Evolutionary conservation across 1,140 invertebrate species (phyloP).

Genomic region (Andrena cerasifolii): DNA sequence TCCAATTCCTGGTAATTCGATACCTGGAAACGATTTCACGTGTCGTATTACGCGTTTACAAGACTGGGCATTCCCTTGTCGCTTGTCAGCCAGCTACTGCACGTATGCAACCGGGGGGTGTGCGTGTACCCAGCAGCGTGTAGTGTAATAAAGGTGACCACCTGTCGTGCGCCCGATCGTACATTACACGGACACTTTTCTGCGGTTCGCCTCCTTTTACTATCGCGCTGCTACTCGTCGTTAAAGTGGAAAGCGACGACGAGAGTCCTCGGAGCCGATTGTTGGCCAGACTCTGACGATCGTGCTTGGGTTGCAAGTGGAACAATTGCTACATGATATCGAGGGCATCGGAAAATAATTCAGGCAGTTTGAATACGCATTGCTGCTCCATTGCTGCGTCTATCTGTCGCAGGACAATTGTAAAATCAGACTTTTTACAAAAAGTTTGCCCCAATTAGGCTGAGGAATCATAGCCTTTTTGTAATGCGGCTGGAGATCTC

Average conservation of each 20-base stretch:
- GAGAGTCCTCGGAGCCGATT: not conserved
- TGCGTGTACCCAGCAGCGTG: slow-evolving; percentile 3
- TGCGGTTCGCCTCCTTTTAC: slow-evolving; percentile 6
- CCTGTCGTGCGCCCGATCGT: slow-evolving; percentile 28
- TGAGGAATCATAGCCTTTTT: too few species aligned
- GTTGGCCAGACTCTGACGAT: not conserved
- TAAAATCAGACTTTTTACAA: too few species aligned
- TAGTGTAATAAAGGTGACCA: slow-evolving; percentile 35
- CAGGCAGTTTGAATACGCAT: too few species aligned
- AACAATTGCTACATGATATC: not conserved
- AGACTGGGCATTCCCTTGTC: slow-evolving; percentile 21
- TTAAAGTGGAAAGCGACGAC: not conserved
- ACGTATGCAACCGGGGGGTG: not conserved
- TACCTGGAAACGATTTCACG: slow-evolving; percentile 77
- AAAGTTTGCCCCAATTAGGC: too few species aligned
- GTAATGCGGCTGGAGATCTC: too few species aligned
- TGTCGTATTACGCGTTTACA: slow-evolving; percentile 73
- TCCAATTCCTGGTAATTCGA: slow-evolving; percentile 74
- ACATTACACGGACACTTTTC: not conserved
- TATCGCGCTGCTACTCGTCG: not conserved
- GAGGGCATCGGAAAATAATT: too few species aligned
- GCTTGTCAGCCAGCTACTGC: not conserved
- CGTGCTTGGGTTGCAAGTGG: not conserved
- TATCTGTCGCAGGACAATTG: too few species aligned
- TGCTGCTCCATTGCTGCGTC: too few species aligned